Conservation (phyloP, 2,888 invertebrate species). For the Neoitamus cyanurus region DNA sequence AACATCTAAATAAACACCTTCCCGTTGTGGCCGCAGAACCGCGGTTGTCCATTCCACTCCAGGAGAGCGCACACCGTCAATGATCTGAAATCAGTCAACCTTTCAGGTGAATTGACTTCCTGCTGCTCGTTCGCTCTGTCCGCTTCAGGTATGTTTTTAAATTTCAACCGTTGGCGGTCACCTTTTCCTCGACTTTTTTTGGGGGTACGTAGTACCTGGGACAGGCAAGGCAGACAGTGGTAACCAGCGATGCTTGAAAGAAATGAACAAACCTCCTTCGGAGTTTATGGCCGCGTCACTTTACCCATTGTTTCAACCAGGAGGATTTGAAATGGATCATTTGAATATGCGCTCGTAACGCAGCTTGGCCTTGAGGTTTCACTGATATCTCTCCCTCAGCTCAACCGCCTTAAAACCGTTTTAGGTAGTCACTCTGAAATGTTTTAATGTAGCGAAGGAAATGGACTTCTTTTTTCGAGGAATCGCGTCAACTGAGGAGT, state of each 20-base stretch:
- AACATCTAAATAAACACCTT: conserved; percentile 21
- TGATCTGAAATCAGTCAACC: conserved; percentile 19
- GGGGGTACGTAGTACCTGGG: neutral
- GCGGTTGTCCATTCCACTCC: neutral
- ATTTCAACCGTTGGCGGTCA: neutral
- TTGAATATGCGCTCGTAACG: neutral
- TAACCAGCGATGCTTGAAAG: conserved; percentile 10
- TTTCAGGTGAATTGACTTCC: conserved; percentile 30
- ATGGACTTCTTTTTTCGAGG: neutral
- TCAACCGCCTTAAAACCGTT: neutral
- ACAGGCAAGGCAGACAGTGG: neutral
- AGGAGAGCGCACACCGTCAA: neutral
- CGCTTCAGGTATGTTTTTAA: neutral
- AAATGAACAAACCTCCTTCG: neutral
- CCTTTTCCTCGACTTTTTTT: neutral
- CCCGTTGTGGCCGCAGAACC: neutral
- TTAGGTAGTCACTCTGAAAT: neutral
- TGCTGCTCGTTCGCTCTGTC: neutral
- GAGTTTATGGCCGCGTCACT: neutral
- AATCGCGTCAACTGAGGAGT: neutral
- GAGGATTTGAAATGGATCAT: neutral
- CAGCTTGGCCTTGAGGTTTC: neutral
- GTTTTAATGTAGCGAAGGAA: neutral
- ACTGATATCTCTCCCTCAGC: neutral
- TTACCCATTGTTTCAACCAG: neutral